phyloP scores from a whole-genome alignment of 2,797 vertebrate genomes.

The Cheirogaleus major region DNA sequence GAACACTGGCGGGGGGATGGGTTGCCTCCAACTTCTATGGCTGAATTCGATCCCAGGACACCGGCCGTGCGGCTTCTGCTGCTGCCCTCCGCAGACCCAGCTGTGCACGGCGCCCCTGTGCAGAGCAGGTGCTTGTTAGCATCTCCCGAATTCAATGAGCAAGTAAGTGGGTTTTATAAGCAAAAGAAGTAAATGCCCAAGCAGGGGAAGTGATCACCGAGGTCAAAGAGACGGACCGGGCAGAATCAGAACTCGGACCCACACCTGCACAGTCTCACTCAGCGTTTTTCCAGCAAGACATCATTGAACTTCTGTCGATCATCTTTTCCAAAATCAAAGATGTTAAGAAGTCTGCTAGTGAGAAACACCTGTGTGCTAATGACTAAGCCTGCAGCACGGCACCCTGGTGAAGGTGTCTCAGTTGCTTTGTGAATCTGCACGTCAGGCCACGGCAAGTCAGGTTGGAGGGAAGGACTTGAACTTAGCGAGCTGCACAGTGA shows the following conservation, averaged over 20 bases:
- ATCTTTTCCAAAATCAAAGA: background rate
- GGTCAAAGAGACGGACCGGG: accelerated
- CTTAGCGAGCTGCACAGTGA: accelerated
- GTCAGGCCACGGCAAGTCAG: accelerated
- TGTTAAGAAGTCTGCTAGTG: accelerated
- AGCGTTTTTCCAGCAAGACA: background rate
- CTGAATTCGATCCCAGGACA: too few relatives aligned
- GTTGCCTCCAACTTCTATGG: too few relatives aligned
- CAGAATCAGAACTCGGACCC: accelerated
- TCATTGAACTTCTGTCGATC: accelerated
- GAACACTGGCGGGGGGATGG: too few relatives aligned
- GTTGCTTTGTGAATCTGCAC: accelerated
- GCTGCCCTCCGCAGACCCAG: accelerated
- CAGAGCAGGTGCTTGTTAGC: accelerated
- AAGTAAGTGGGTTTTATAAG: background rate
- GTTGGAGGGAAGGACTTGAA: background rate
- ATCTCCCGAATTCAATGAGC: background rate
- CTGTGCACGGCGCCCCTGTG: accelerated
- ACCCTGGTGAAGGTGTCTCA: accelerated
- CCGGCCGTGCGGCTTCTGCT: accelerated
- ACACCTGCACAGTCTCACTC: accelerated
- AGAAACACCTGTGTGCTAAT: accelerated
- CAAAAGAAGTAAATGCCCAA: accelerated
- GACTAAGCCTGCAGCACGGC: accelerated
- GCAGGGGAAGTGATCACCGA: accelerated